These are phyloP conservation scores for Odontothrips loti DNA, from an alignment of 2,888 invertebrate genomes.

Conservation along the genomic window DNA sequence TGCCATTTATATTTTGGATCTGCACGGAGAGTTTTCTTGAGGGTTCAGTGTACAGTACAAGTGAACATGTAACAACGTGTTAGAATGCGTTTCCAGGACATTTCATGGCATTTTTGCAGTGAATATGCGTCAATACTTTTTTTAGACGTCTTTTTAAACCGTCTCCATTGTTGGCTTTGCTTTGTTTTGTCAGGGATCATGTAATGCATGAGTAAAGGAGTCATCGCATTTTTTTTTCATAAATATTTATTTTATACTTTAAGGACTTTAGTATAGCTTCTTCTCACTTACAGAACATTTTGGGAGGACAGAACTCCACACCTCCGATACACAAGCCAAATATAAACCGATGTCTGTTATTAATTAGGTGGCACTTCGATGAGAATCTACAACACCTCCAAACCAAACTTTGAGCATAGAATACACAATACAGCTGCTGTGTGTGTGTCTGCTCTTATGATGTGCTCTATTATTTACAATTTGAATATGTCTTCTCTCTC, in stretches of 20 bases:
- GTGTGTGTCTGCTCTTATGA: neutral
- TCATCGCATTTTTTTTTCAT: neutral
- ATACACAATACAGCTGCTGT: neutral
- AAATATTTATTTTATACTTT: conserved; percentile 12
- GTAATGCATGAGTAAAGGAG: neutral
- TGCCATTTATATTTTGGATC: too few relatives aligned
- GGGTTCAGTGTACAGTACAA: too few relatives aligned
- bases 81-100: neutral
- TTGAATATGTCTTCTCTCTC: conserved; percentile 18
- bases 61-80: too few relatives aligned
- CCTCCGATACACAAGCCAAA: neutral
- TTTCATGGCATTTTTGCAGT: neutral
- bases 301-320: neutral
- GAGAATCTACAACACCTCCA: conserved; percentile 14
- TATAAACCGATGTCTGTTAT: neutral
- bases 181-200: neutral
- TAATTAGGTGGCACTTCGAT: neutral
- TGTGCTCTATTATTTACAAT: conserved; percentile 12
- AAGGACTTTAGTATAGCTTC: neutral
- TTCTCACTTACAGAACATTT: conserved; percentile 2
- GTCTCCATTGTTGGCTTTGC: neutral
- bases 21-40: too few relatives aligned
- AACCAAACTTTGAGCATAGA: neutral
- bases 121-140: neutral
- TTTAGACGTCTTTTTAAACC: neutral